Base-by-base conservation (phyloP, 2,888 invertebrate species). In the Euzetes globulus region DNA sequence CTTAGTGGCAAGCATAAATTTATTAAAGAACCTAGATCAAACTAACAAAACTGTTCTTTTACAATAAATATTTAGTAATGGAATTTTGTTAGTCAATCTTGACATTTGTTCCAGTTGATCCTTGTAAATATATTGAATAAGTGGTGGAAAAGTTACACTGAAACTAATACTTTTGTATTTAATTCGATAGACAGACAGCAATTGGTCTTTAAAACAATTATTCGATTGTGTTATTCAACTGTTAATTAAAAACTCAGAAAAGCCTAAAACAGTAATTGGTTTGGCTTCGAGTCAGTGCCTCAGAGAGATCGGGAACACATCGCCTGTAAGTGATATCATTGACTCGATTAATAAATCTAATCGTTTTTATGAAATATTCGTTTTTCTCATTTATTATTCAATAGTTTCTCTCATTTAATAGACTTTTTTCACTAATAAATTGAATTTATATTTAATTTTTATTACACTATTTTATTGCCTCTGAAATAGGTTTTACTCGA, bases 241-340 rank as follows among this genome's bases (percentile, higher is more conserved):
- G 22, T 27, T 70, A 47, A 70, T 70, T 70, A 70, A 70, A 70
- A 70, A 47, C 19, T 3, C 70, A 47, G 25, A 70, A 70, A 70
- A 25, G 15, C 25, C 41, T 47, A 41, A 70, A 70, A 65, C 37
- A 65, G n/a, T 70, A 70, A 70, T 70, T 41, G 70, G 70, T 70
- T 70, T 70, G 70, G 41, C 70, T 45, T 70, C 70, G 22, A 22
- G 15, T 70, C 25, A 70, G 45, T 70, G 70, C 70, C 45, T 70
- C 25, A 45, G 47, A 70, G 70, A 70, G 70, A 70, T 70, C 70
- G 70, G 70, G 70, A 70, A 45, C 70, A 70, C 70, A 47, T 45
- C 70, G 45, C 70, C 70, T 37, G 70, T 70, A 70, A 70, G 70
- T 70, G 41, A 70, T 70, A 70, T 47, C 45, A 45, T 45, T 70